A percentile compares a stretch with the other conserved stretches of the same genome.
These are phyloP conservation scores for Tokudaia muenninki DNA, from an alignment of 2,797 vertebrate species.

Conservation along the genomic window DNA sequence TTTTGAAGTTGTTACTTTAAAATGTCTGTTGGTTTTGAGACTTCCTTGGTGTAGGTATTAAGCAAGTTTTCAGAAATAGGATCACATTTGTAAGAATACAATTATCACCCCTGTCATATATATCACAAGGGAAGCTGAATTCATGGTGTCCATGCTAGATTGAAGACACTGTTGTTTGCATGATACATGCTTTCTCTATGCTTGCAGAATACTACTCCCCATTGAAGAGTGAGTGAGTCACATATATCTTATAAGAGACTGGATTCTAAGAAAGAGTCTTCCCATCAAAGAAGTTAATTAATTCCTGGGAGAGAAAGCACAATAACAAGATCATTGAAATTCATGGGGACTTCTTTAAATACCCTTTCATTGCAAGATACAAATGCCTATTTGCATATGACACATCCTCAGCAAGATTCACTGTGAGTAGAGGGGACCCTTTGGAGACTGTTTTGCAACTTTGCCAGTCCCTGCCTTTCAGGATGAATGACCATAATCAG, in stretches of 20 bases:
- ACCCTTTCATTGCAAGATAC: background rate
- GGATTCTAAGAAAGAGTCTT: background rate
- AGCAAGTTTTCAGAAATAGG: background rate
- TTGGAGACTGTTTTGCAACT: background rate
- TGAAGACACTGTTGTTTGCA: no score
- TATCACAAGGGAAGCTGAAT: background rate
- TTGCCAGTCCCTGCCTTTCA: background rate
- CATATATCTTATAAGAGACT: background rate
- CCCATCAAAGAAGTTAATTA: background rate
- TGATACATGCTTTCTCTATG: background rate
- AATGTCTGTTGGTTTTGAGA: background rate
- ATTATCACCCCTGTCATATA: background rate
- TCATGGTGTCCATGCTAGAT: background rate
- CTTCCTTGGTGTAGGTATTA: background rate
- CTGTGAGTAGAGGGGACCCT: accelerated
- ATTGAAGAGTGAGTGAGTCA: background rate
- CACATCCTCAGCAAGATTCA: background rate
- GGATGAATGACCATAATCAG: background rate
- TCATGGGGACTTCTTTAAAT: slow-evolving; percentile 3
- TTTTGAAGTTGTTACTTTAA: background rate
- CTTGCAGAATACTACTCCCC: background rate
- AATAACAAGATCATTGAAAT: background rate
- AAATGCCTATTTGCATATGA: background rate
- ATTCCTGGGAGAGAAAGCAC: slow-evolving; percentile 10
- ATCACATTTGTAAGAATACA: background rate